Evolutionary conservation across 2,113 vertebrate genomes (phyloP).

Genomic region (Sitta europaea): DNA sequence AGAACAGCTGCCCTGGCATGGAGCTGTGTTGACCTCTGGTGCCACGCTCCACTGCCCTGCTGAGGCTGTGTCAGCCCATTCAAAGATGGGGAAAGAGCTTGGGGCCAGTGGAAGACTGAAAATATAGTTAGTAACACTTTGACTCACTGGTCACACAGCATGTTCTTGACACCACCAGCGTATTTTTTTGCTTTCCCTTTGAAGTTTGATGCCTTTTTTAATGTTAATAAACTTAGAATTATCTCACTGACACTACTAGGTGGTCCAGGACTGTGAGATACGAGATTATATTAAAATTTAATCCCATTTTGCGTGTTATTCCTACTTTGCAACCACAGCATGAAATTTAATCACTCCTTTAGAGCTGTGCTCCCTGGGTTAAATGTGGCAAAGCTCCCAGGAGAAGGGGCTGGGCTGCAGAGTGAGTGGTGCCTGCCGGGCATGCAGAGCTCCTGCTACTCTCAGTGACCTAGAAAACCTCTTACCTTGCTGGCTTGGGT

Average conservation of each 20-base stretch:
- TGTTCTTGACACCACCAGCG: not conserved
- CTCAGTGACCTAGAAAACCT: not conserved
- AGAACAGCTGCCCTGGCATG: not conserved
- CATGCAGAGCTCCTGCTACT: not conserved
- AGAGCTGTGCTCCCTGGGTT: not conserved
- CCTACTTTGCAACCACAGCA: constrained; percentile 21
- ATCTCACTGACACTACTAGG: not conserved
- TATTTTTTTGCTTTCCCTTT: constrained; percentile 3
- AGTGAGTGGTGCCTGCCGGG: not conserved
- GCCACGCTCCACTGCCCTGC: accelerated
- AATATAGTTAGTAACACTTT: not conserved
- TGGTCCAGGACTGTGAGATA: not conserved
- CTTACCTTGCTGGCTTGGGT: not conserved
- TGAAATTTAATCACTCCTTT: not conserved
- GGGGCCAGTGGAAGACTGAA: not conserved
- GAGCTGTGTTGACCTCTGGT: not conserved
- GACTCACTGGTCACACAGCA: not conserved
- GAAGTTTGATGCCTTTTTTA: not conserved
- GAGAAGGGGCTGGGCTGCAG: not conserved
- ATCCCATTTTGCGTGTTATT: constrained; percentile 22
- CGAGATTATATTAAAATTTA: not conserved
- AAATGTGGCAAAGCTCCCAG: not conserved
- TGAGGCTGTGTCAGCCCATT: not conserved
- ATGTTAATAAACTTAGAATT: not conserved
- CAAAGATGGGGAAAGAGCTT: not conserved